Conservation (phyloP, 2,888 invertebrate species). For the Punctoribates punctum region DNA sequence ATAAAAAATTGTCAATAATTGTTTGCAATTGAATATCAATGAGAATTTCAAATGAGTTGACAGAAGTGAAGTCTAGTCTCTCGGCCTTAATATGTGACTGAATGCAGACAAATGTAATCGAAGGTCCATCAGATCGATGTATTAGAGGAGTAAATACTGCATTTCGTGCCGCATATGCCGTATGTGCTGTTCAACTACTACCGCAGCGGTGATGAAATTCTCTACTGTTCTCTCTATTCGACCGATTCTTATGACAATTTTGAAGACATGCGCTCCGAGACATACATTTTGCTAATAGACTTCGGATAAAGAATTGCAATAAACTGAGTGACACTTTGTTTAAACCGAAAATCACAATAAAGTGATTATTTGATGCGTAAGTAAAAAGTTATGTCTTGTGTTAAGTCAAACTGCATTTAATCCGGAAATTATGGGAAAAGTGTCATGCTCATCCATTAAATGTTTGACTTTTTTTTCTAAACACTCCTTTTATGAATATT, state of each 20-base stretch:
- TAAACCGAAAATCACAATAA: too few relatives aligned
- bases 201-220: conserved; percentile 4
- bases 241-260: neutral
- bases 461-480: too few relatives aligned
- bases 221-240: neutral
- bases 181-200: conserved; percentile 4
- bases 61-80: neutral
- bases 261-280: neutral
- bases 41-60: neutral
- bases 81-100: neutral
- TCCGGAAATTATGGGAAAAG: too few relatives aligned
- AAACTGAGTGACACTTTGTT: too few relatives aligned
- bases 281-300: too few relatives aligned
- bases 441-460: too few relatives aligned
- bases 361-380: too few relatives aligned
- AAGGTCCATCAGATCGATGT: neutral
- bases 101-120: neutral
- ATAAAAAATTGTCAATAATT: neutral
- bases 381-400: too few relatives aligned
- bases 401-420: too few relatives aligned
- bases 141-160: neutral
- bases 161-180: neutral
- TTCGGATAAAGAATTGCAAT: too few relatives aligned
- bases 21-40: neutral
- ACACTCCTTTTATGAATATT: too few relatives aligned